Conservation (phyloP, 2,888 invertebrate species). For the Oegoconia quadripuncta region DNA sequence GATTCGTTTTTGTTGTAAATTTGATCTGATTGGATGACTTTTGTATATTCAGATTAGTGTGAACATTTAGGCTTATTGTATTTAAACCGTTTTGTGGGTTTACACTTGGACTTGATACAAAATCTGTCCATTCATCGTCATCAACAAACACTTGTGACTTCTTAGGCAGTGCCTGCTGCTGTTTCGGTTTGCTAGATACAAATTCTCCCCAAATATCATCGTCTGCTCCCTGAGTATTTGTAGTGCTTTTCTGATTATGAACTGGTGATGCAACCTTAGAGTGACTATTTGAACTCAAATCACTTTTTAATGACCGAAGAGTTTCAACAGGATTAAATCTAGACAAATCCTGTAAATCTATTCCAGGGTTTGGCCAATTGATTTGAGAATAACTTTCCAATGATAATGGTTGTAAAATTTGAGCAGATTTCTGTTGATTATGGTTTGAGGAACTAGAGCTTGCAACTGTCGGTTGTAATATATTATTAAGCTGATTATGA, state of each 20-base stretch:
- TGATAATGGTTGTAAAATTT: conserved; percentile 71
- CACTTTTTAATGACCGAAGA: conserved; percentile 62
- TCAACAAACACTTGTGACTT: conserved; percentile 49
- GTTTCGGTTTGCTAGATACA: conserved; percentile 71
- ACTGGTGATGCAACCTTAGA: conserved; percentile 59
- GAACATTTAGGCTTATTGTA: conserved; percentile 70
- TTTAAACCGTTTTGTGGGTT: conserved; percentile 67
- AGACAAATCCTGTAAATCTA: conserved; percentile 70
- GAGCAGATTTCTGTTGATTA: conserved; percentile 49
- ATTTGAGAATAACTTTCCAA: conserved; percentile 76
- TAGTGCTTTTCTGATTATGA: conserved; percentile 39
- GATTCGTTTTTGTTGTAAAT: conserved; percentile 44
- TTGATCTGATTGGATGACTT: conserved; percentile 46
- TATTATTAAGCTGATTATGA: conserved; percentile 23
- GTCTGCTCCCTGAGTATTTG: conserved; percentile 46
- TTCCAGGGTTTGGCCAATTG: conserved; percentile 82
- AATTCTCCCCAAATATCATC: conserved; percentile 82
- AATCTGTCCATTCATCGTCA: conserved; percentile 75
- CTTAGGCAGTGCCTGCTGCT: conserved; percentile 38
- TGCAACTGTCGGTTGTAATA: conserved; percentile 50
- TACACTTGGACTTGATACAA: conserved; percentile 65
- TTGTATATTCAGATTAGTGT: conserved; percentile 61
- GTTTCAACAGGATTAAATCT: conserved; percentile 73
- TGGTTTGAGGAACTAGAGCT: conserved; percentile 29
- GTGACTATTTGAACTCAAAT: conserved; percentile 43